A percentile compares a stretch with the other conserved stretches of the same genome.
These are phyloP conservation scores for Neosilurus hyrtlii DNA, from an alignment of 2,797 vertebrate genomes.

Conservation along the genomic window DNA sequence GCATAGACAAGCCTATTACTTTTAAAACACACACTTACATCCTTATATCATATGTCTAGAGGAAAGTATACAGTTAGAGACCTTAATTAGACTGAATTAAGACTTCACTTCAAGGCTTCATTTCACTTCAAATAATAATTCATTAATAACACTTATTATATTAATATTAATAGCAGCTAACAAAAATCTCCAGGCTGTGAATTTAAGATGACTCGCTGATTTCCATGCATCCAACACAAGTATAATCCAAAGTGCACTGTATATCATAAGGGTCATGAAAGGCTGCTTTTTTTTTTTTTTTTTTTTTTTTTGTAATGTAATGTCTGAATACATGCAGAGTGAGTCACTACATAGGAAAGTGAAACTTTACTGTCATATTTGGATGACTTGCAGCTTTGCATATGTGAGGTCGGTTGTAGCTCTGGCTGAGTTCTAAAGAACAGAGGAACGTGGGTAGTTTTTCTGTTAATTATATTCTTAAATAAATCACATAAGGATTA, in stretches of 20 bases:
- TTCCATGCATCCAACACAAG: background rate
- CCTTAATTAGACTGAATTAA: background rate
- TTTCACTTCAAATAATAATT: background rate
- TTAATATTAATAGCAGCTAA: background rate
- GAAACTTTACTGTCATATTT: background rate
- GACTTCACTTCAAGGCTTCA: background rate
- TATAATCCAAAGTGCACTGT: too few species aligned
- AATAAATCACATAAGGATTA: background rate
- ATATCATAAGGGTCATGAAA: too few species aligned
- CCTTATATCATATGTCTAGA: background rate
- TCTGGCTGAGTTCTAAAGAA: background rate
- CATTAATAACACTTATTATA: background rate
- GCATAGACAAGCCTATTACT: background rate
- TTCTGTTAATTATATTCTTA: background rate
- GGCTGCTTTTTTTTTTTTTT: background rate
- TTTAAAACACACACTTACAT: background rate
- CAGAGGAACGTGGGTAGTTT: background rate
- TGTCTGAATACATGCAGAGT: background rate
- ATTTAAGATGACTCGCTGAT: background rate
- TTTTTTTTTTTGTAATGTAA: background rate
- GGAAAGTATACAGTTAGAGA: background rate
- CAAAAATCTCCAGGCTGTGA: background rate
- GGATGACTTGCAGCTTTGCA: slow-evolving; percentile 7
- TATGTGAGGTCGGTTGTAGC: background rate
- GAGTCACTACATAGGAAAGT: slow-evolving; percentile 1